Conservation (phyloP, 2,797 vertebrate genomes). For the Tympanoctomys barrerae region DNA sequence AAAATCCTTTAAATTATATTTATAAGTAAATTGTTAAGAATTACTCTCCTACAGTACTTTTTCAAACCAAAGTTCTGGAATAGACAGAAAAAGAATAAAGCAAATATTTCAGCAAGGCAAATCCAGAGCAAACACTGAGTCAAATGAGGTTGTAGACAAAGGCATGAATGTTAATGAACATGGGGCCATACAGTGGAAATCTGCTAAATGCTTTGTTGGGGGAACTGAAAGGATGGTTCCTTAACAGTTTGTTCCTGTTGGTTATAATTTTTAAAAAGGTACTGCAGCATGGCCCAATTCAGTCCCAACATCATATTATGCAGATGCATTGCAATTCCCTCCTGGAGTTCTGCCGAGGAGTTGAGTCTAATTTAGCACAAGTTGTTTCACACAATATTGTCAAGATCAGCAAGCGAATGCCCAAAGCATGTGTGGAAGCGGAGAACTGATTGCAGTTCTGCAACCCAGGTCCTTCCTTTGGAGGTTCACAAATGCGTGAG, state of each 20-base stretch:
- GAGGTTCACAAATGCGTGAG: slow-evolving; percentile 57
- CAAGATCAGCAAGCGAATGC: slow-evolving; percentile 68
- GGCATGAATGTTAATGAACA: slow-evolving; percentile 86
- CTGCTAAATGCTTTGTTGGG: slow-evolving; percentile 84
- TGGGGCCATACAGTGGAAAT: slow-evolving; percentile 79
- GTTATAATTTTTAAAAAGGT: slow-evolving; percentile 72
- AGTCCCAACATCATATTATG: slow-evolving; percentile 62
- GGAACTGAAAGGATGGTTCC: slow-evolving; percentile 83
- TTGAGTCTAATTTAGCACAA: slow-evolving; percentile 76
- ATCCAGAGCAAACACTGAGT: slow-evolving; percentile 86
- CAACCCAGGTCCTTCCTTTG: slow-evolving; percentile 41
- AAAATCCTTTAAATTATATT: neutral
- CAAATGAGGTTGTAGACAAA: slow-evolving; percentile 84
- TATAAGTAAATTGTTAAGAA: slow-evolving; percentile 17
- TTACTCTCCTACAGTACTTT: slow-evolving; percentile 29
- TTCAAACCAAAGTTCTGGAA: slow-evolving; percentile 72
- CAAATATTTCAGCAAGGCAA: slow-evolving; percentile 82
- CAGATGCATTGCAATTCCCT: slow-evolving; percentile 63
- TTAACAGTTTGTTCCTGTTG: slow-evolving; percentile 78
- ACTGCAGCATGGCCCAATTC: slow-evolving; percentile 60
- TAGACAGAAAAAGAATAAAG: slow-evolving; percentile 71
- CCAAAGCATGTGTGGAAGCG: slow-evolving; percentile 58
- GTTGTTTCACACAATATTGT: slow-evolving; percentile 57
- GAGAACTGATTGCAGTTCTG: slow-evolving; percentile 38
- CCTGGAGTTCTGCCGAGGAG: slow-evolving; percentile 59